Evolutionary conservation across 2,797 vertebrate species (phyloP), one percentile per base, ranked within the genome.

Genomic region (Pantherophis alleghaniensis): DNA sequence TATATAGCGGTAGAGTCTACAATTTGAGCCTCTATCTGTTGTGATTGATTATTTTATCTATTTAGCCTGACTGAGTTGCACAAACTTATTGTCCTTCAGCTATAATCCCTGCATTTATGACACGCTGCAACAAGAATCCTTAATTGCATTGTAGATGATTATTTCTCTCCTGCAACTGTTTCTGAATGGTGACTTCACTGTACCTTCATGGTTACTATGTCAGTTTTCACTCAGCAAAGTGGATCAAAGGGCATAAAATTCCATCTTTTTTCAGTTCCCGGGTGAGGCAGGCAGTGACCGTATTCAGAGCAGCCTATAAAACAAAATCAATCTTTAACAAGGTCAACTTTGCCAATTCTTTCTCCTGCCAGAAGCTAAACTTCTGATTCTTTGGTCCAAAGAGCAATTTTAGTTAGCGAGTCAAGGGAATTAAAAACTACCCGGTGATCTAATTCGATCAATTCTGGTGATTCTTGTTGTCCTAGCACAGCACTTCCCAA

Each of bases 161-260:
- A 20, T 42, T 9, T 42, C 32, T 79, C 18, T 79, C 7, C 18
- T 4, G 32, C 7, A 42, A 22, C 14, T 18, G 7, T 37, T 79
- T 22, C 37, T 37, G 16, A 79, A 42, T 55, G 37, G 69, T 59
- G 26, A n/a, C 24, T 87, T 20, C 90, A 20, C 42, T 1, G 20
- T 94, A 96, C 96, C 95, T 96, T 32, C 16, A 95, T 89, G 0
- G 89, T 97, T 42, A 96, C 96, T 94, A 95, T 95, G 93, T 96
- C 88, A 0, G 94, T 97, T 94, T 97, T 96, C 92, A 97, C 96
- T 96, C 96, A 97, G 92, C 95, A 0, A 96, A 95, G 93, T 96
- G 96, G 93, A 96, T 92, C 55, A 94, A 93, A 9, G 0, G 0
- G 0, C 96, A 96, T 93, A 96, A 53, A 90, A 96, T 95, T 1